Conservation (phyloP, 2,888 invertebrate genomes). For the Macrosiphum euphorbiae region DNA sequence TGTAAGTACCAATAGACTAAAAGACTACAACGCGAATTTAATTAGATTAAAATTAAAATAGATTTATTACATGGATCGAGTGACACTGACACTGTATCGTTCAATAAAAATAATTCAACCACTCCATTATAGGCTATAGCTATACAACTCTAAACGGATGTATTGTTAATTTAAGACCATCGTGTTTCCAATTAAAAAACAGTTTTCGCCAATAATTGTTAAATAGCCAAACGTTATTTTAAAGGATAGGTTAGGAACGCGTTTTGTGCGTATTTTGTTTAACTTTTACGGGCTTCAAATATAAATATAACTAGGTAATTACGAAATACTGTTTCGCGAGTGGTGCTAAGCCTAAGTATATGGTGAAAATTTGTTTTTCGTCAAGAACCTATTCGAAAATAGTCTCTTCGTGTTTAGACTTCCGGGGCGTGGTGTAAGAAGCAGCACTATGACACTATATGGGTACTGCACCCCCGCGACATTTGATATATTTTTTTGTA, state of each 20-base stretch:
- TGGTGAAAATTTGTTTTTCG: neutral
- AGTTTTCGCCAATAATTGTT: neutral
- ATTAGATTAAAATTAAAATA: neutral
- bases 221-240: neutral
- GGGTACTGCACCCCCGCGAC: neutral
- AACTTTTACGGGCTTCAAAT: neutral
- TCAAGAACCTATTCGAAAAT: neutral
- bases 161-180: neutral
- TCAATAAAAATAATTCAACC: neutral
- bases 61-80: neutral
- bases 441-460: neutral
- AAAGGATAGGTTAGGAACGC: neutral
- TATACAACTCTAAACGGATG: neutral
- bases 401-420: neutral
- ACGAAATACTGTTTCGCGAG: neutral
- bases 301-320: neutral
- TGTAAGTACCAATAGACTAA: neutral
- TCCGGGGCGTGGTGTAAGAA: constrained; percentile 33
- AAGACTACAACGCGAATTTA: neutral
- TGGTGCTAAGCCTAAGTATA: neutral
- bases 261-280: neutral
- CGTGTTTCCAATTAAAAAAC: neutral
- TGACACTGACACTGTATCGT: neutral
- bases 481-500: constrained; percentile 48
- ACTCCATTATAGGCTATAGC: neutral